Conservation (phyloP, 2,888 invertebrate species). For the Emesis russula region DNA sequence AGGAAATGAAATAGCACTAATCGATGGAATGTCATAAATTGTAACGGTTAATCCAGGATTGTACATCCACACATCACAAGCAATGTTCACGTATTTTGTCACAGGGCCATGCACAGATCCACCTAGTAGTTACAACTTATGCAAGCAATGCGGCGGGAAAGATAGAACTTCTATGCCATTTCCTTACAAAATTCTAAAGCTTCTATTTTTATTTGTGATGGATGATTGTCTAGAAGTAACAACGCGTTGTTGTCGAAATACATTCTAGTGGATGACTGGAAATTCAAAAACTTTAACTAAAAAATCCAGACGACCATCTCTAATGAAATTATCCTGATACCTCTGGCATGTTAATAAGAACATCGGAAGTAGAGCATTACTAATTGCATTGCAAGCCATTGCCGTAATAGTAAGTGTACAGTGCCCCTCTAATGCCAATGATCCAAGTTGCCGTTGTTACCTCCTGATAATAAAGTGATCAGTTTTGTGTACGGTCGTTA, state of each 20-base stretch:
- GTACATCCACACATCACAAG: slow-evolving; percentile 21
- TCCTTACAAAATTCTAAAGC: slow-evolving; percentile 34
- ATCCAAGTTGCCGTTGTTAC: too few species aligned
- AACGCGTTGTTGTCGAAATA: too few species aligned
- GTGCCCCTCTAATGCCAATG: too few species aligned
- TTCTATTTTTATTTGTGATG: slow-evolving; percentile 1
- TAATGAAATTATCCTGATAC: too few species aligned
- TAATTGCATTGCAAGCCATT: too few species aligned
- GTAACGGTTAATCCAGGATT: background rate
- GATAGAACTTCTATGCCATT: slow-evolving; percentile 37
- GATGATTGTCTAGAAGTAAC: too few species aligned
- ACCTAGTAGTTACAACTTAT: slow-evolving; percentile 72
- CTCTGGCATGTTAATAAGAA: background rate
- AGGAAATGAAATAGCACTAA: background rate
- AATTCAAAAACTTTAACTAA: too few species aligned
- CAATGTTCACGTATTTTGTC: slow-evolving; percentile 33
- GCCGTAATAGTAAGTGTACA: too few species aligned
- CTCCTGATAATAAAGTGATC: too few species aligned
- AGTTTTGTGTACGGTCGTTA: too few species aligned
- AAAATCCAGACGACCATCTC: too few species aligned
- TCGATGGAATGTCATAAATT: background rate
- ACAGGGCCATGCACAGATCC: slow-evolving; percentile 39
- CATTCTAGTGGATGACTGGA: too few species aligned
- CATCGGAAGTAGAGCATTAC: background rate
- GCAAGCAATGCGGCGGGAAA: slow-evolving; percentile 55